Percentiles rank a stretch among this genome's conserved stretches.
Evolutionary conservation across 2,113 vertebrate species (phyloP).

Genomic region (Chloropsis cyanopogon): DNA sequence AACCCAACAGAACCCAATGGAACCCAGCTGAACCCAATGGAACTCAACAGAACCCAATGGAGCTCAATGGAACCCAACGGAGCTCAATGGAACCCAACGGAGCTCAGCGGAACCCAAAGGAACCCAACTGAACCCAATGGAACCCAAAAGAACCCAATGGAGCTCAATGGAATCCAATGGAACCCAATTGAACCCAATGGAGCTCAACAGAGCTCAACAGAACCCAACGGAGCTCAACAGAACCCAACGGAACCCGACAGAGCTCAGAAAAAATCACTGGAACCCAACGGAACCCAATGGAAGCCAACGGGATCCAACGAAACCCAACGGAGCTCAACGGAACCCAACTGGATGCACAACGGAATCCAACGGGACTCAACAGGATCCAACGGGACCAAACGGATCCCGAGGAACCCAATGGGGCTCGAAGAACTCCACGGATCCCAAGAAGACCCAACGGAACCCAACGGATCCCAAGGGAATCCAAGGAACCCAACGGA

Average conservation of each 20-base stretch:
- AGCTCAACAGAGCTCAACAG: fast-evolving
- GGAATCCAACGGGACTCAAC: fast-evolving
- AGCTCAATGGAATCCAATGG: fast-evolving
- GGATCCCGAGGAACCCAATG: fast-evolving
- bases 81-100: fast-evolving
- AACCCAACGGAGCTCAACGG: fast-evolving
- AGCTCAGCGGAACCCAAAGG: fast-evolving
- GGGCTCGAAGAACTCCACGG: fast-evolving
- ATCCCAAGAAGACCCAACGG: no score
- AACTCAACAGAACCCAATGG: fast-evolving
- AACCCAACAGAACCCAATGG: fast-evolving
- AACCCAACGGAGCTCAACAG: fast-evolving
- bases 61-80: fast-evolving
- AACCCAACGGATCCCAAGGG: fast-evolving
- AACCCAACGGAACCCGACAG: fast-evolving
- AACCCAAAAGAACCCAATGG: fast-evolving
- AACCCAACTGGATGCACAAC: no score
- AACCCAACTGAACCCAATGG: fast-evolving
- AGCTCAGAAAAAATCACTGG: no score
- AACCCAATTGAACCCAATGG: background rate
- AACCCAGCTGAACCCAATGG: fast-evolving
- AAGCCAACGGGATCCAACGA: fast-evolving
- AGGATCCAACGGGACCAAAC: fast-evolving
- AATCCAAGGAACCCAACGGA: no score
- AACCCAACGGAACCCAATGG: fast-evolving